Conservation (phyloP, 2,888 invertebrate species). For the Stenurella melanura region DNA sequence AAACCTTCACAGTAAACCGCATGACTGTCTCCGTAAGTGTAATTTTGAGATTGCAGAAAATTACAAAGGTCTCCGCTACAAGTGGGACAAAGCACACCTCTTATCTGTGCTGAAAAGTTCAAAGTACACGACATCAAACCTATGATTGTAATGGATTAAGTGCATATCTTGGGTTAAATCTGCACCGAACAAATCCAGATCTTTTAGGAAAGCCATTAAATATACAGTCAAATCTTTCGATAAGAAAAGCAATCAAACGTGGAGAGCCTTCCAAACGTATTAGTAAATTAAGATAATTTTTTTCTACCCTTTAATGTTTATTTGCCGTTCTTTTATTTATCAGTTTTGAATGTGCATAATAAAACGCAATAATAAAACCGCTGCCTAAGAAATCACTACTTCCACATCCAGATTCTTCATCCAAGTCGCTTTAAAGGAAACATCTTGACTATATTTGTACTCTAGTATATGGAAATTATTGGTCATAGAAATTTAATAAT, state of each 20-base stretch:
- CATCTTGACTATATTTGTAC: no score
- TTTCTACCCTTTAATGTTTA: background rate
- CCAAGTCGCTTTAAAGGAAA: no score
- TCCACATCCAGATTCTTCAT: no score
- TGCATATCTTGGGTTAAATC: slow-evolving; percentile 61
- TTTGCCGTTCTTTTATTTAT: background rate
- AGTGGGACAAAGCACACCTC: slow-evolving; percentile 61
- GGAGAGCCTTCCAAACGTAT: background rate
- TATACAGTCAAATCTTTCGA: slow-evolving; percentile 51
- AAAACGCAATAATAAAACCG: no score
- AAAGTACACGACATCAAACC: slow-evolving; percentile 60
- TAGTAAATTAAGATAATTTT: slow-evolving; percentile 29
- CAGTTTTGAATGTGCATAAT: no score
- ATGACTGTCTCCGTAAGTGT: slow-evolving; percentile 44
- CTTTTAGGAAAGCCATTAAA: slow-evolving; percentile 58
- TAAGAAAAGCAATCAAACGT: slow-evolving; percentile 56
- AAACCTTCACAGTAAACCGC: slow-evolving; percentile 38
- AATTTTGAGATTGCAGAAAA: slow-evolving; percentile 59
- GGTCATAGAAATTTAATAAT: no score
- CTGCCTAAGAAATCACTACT: no score
- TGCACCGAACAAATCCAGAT: slow-evolving; percentile 54
- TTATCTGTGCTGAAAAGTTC: slow-evolving; percentile 58
- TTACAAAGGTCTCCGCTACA: slow-evolving; percentile 54
- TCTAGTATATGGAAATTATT: no score
- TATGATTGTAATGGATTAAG: slow-evolving; percentile 64